These are phyloP conservation scores for Peromyscus nudipes DNA, from an alignment of 2,797 vertebrate species.

Conservation along the genomic window DNA sequence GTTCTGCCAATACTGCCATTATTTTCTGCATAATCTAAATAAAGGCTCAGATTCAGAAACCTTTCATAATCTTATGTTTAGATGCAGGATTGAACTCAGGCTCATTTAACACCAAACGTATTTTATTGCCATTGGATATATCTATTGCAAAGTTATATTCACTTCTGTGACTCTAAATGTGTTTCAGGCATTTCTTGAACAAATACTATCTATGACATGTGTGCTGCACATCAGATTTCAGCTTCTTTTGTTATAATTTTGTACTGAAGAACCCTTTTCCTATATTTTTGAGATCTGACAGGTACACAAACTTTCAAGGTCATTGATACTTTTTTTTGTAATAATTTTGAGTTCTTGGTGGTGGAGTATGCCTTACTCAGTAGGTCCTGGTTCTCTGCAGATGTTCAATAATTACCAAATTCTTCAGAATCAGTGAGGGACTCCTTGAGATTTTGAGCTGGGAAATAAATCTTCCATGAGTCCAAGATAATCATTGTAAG, in stretches of 20 bases:
- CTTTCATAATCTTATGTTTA: slow-evolving; percentile 33
- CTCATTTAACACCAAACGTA: not conserved
- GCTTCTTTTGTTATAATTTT: not conserved
- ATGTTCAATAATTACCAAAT: not conserved
- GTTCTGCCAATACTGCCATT: not conserved
- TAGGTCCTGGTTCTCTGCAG: not conserved
- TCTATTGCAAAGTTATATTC: not conserved
- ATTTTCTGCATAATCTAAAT: not conserved
- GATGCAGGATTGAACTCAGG: not conserved
- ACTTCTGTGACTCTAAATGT: not conserved
- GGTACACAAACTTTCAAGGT: not conserved
- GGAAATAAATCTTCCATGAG: not conserved
- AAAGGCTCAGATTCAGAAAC: not conserved
- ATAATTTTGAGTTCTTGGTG: not conserved
- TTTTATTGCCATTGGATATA: not conserved
- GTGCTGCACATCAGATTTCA: not conserved
- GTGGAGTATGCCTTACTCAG: not conserved
- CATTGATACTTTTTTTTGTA: not conserved
- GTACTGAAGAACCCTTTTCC: not conserved
- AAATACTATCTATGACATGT: not conserved
- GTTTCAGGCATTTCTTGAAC: not conserved
- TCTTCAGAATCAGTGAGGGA: not conserved
- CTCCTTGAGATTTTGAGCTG: not conserved
- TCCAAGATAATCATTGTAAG: not conserved
- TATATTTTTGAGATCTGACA: not conserved